Conservation (phyloP, 2,888 invertebrate species). For the Rapana venosa region DNA sequence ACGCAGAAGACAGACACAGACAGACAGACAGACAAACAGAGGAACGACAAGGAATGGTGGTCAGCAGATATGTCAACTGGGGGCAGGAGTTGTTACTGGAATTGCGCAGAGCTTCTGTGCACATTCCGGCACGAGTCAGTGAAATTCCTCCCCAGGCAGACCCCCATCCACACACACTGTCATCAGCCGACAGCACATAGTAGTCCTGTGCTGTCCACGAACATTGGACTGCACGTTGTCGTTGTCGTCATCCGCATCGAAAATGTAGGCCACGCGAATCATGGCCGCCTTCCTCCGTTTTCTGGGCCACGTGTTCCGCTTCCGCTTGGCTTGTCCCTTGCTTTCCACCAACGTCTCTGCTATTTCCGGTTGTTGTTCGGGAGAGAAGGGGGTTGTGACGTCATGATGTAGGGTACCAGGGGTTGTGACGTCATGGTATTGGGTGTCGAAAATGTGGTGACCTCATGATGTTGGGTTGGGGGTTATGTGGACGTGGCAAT, state of each 20-base stretch:
- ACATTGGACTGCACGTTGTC: not conserved
- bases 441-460: not conserved
- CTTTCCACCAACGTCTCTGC: not conserved
- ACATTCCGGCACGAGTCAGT: not conserved
- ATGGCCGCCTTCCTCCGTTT: constrained; percentile 57
- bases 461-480: not conserved
- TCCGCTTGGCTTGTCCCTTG: not conserved
- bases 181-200: constrained; percentile 51
- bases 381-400: not conserved
- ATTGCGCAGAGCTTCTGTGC: constrained; percentile 40
- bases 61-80: constrained; percentile 18
- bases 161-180: constrained; percentile 37
- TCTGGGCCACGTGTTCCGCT: constrained; percentile 67
- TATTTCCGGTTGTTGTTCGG: not conserved
- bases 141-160: not conserved
- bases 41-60: not conserved
- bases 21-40: not conserved
- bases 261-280: constrained; percentile 44
- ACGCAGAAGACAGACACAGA: too few species aligned
- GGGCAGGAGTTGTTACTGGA: constrained; percentile 29
- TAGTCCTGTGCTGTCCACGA: constrained; percentile 27
- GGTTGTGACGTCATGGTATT: not conserved
- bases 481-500: not conserved
- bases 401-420: not conserved
- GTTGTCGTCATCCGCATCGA: constrained; percentile 29